Evolutionary conservation across 2,797 vertebrate genomes (phyloP).

Genomic region (Ptychobarbus kaznakovi): DNA sequence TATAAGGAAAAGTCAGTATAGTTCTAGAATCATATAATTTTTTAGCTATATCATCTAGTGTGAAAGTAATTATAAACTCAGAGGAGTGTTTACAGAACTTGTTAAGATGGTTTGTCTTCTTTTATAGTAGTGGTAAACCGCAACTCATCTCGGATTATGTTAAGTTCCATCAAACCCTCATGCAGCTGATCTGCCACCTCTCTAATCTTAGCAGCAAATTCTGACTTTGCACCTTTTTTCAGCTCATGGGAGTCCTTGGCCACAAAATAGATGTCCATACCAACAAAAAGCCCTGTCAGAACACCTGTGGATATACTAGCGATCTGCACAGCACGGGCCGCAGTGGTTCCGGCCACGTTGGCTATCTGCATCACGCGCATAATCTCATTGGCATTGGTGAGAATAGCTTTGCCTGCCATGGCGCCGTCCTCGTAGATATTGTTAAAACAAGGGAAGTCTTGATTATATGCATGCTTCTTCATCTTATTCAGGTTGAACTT

Average conservation of each 20-base stretch:
- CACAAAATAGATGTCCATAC: conserved; percentile 83
- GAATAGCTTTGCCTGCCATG: conserved; percentile 80
- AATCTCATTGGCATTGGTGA: conserved; percentile 80
- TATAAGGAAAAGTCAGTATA: neutral
- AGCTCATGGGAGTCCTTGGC: conserved; percentile 81
- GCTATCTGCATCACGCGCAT: conserved; percentile 81
- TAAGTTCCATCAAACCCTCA: conserved; percentile 77
- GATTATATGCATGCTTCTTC: conserved; percentile 73
- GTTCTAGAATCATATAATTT: neutral
- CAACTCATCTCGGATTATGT: conserved; percentile 76
- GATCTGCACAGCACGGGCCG: conserved; percentile 78
- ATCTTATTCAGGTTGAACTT: conserved; percentile 76
- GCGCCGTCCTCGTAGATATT: conserved; percentile 78
- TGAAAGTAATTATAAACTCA: neutral
- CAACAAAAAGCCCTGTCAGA: conserved; percentile 78
- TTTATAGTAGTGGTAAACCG: conserved; percentile 60
- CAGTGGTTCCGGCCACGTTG: conserved; percentile 78
- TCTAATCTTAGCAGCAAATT: conserved; percentile 80
- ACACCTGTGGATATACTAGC: conserved; percentile 80
- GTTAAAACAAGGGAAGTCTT: conserved; percentile 73
- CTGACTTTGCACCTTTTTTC: conserved; percentile 80
- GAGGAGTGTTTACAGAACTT: conserved; percentile 26
- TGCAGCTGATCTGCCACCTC: conserved; percentile 76
- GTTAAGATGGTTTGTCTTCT: conserved; percentile 11
- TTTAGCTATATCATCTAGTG: neutral